Conservation (phyloP, 2,797 vertebrate genomes). For the Australoheros facetus region DNA sequence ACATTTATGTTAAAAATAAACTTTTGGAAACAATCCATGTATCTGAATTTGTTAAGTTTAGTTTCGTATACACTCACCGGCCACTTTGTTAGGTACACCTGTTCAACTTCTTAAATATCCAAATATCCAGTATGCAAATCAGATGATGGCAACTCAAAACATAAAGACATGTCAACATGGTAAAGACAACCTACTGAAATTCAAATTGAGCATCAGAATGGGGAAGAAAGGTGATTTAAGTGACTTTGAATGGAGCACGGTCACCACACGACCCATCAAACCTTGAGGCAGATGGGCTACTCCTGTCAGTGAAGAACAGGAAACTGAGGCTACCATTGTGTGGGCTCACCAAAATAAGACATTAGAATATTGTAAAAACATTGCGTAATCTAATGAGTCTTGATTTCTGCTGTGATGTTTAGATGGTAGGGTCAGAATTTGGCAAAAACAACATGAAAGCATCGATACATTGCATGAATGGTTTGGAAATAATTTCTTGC, state of each 20-base stretch:
- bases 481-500: background rate
- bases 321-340: background rate
- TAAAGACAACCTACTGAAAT: background rate
- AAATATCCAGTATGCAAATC: background rate
- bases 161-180: background rate
- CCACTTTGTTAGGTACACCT: background rate
- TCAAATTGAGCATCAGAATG: background rate
- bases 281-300: fast-evolving
- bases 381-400: background rate
- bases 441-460: background rate
- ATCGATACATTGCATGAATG: background rate
- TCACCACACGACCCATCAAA: background rate
- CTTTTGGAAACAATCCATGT: too few relatives aligned
- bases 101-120: background rate
- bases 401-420: background rate
- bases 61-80: background rate
- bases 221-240: background rate
- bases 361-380: background rate
- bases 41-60: too few relatives aligned
- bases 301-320: too few relatives aligned
- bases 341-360: fast-evolving
- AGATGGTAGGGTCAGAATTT: too few relatives aligned
- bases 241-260: background rate
- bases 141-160: background rate
- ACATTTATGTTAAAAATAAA: too few relatives aligned